Base-by-base conservation (phyloP, 2,888 invertebrate species). In the Caenorhabditis virilis region DNA sequence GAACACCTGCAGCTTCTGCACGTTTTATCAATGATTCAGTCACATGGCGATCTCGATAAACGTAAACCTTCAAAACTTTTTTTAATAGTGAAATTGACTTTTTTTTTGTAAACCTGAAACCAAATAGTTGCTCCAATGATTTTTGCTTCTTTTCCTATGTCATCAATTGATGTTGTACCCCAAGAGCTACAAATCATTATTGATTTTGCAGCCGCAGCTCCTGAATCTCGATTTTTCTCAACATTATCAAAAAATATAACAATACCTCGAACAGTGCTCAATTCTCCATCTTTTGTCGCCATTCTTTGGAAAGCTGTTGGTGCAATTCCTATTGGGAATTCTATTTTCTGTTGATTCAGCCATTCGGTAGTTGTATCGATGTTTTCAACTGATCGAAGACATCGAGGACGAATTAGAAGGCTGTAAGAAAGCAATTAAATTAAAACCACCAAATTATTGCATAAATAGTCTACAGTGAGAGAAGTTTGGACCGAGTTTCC, bases 251-350 rank as follows among this genome's bases (percentile, higher is more conserved):
- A 27, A 25, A 46, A 46, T 7, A 2, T 7, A 27, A 16, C 15
- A 6, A 5, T 22, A 90, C 91, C 91, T 88, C 85, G 88, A 1
- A 88, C 91, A 84, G 89, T 91, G 47, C 90, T 93, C 64, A 89
- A 85, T 86, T 94, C 94, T 6, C 94, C 94, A 18, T 91, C 90
- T 0, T 90, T 89, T 86, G 93, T 91, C 0, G 93, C 93, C 91
- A 94, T 89, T 78, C 57, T 50, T 20, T 93, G 93, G 91, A 93
- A 91, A 0, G 93, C 93, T 1, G 92, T 90, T 0, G 94, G 93
- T 0, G 93, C 89, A 62, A 93, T 88, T 9, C 91, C 93, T n/a
- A 86, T 77, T 0, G 86, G 86, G 85, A 91, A 88, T 1, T 89
- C 85, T 1, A 91, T 85, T 57, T 86, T 86, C 30, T 87, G 83